Evolutionary conservation across 2,888 invertebrate species (phyloP).

Genomic region (Agonopterix subpropinquella): DNA sequence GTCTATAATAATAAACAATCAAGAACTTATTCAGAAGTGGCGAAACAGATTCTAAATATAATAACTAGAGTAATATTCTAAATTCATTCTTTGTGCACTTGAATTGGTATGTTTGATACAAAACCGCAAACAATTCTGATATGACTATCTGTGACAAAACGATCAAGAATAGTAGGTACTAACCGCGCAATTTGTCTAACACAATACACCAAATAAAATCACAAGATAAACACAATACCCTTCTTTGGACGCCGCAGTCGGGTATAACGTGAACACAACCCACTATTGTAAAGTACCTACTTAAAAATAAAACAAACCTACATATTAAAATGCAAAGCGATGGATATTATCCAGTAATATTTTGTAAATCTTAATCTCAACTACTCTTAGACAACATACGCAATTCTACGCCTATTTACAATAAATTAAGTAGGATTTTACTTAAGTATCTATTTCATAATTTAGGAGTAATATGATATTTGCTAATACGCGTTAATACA

Average conservation of each 20-base stretch:
- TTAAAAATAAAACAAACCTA: constrained; percentile 4
- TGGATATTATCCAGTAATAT: not conserved
- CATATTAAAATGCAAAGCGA: constrained; percentile 26
- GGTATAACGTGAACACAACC: constrained; percentile 19
- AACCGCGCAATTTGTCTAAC: not conserved
- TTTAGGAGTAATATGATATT: constrained; percentile 1
- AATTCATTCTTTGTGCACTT: too few relatives aligned
- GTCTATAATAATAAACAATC: too few relatives aligned
- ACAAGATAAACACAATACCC: constrained; percentile 11
- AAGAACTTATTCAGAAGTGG: too few relatives aligned
- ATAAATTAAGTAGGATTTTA: constrained; percentile 11
- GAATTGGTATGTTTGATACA: too few relatives aligned
- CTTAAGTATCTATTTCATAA: constrained; percentile 1
- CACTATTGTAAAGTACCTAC: constrained; percentile 17
- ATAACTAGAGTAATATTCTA: too few relatives aligned
- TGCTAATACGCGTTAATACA: constrained; percentile 2
- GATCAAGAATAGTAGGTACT: too few relatives aligned
- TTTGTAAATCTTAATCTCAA: not conserved
- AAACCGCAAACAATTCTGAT: too few relatives aligned
- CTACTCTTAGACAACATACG: not conserved
- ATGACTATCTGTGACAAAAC: too few relatives aligned
- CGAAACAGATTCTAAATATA: too few relatives aligned
- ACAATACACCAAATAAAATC: constrained; percentile 15
- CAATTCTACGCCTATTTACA: constrained; percentile 4
- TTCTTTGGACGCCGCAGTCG: too few relatives aligned